Evolutionary conservation across 2,797 vertebrate genomes (phyloP).

Genomic region (Anguilla megastoma): DNA sequence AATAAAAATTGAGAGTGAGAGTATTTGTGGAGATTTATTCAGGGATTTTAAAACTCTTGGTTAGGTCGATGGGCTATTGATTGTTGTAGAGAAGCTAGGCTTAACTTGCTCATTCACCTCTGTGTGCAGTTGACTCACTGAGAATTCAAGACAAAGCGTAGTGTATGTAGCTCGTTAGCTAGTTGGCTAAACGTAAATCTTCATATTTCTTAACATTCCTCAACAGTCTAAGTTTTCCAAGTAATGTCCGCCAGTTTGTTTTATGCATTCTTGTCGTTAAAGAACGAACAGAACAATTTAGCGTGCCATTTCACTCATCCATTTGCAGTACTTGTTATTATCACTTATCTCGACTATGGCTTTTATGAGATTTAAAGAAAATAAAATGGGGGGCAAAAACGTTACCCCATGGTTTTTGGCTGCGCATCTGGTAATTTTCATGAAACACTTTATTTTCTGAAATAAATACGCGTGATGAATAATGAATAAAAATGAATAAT

Average conservation of each 20-base stretch:
- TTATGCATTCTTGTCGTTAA: not conserved
- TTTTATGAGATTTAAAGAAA: not conserved
- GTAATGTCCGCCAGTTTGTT: not conserved
- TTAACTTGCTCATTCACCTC: not conserved
- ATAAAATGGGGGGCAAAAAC: not conserved
- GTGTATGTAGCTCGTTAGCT: not conserved
- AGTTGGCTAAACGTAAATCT: not conserved
- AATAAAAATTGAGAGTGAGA: not conserved
- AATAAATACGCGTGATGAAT: not conserved
- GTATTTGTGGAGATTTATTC: not conserved
- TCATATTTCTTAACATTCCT: not conserved
- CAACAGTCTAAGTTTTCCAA: not conserved
- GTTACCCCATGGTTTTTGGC: not conserved
- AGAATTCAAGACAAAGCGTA: not conserved
- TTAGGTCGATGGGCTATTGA: not conserved
- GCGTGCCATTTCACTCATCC: not conserved
- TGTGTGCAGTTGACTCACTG: not conserved
- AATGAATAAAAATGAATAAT: not conserved
- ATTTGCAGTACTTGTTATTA: not conserved
- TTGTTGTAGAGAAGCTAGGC: not conserved
- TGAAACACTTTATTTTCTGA: not conserved
- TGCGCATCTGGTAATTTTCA: not conserved
- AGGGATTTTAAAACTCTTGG: not conserved
- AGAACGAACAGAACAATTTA: not conserved
- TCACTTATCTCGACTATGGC: no score